phyloP scores from a whole-genome alignment of 1,140 invertebrate genomes.

The Drosophila ogumai region DNA sequence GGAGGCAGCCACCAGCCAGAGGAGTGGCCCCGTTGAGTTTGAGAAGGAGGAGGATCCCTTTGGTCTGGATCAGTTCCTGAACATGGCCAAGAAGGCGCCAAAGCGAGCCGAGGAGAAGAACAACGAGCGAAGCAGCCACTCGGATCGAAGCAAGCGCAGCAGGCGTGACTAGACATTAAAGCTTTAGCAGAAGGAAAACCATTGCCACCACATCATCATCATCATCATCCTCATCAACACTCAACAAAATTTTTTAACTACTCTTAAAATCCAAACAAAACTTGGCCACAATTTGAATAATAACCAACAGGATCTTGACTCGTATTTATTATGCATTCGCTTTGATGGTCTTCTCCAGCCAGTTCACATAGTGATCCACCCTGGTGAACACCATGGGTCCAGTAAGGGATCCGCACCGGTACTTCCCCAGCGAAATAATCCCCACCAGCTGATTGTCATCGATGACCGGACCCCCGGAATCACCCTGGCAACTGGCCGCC shows the following conservation, averaged over 20 bases:
- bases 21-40: constrained; percentile 98
- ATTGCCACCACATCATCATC: constrained; percentile 9
- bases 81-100: constrained; percentile 94
- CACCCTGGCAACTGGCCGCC: constrained; percentile 43
- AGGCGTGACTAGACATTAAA: constrained; percentile 56
- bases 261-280: constrained; percentile 17
- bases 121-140: constrained; percentile 62
- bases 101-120: constrained; percentile 79
- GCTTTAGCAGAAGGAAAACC: constrained; percentile 19
- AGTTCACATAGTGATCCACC: constrained; percentile 48
- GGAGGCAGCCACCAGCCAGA: constrained; percentile 85
- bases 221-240: constrained; percentile 6
- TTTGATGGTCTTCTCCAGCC: constrained; percentile 34
- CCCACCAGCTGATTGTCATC: constrained; percentile 35
- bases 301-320: constrained; percentile 36
- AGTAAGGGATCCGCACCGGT: constrained; percentile 17
- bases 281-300: constrained; percentile 39
- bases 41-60: constrained; percentile 98
- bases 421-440: constrained; percentile 42
- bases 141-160: constrained; percentile 63
- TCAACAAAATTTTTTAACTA: constrained; percentile 36
- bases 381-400: constrained; percentile 56
- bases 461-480: constrained; percentile 63
- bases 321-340: background rate
- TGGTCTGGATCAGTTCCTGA: constrained; percentile 98